Evolutionary conservation across 1,140 invertebrate genomes (phyloP).

Genomic region (Nomia melanderi): DNA sequence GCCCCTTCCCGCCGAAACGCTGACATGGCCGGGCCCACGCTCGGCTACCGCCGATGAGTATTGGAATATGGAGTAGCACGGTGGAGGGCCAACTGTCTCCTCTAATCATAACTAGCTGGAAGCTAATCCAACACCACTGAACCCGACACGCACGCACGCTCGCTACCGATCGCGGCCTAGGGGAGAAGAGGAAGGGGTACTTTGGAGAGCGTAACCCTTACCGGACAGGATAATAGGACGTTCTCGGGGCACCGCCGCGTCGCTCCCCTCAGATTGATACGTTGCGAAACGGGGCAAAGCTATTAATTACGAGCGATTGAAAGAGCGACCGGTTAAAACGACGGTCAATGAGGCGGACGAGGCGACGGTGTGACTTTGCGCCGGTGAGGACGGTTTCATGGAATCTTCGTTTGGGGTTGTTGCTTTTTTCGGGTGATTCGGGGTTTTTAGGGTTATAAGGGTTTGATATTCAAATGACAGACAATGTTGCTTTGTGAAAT

Average conservation of each 20-base stretch:
- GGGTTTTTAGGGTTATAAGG: no score
- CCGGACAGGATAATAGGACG: slow-evolving; percentile 3
- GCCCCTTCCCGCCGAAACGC: slow-evolving; percentile 51
- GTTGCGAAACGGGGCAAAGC: background rate
- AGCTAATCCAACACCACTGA: slow-evolving; percentile 68
- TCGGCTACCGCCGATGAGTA: slow-evolving; percentile 47
- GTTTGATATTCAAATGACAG: no score
- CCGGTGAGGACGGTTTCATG: no score
- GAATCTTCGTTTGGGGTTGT: no score
- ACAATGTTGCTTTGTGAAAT: no score
- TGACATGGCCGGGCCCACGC: slow-evolving; percentile 11
- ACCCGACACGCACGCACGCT: slow-evolving; percentile 42
- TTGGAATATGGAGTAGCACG: slow-evolving; percentile 63
- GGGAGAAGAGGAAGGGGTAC: background rate
- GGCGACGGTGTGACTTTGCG: background rate
- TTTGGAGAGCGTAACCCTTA: slow-evolving; percentile 31
- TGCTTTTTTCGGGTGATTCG: no score
- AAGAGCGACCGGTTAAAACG: slow-evolving; percentile 22
- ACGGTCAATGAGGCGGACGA: slow-evolving; percentile 1
- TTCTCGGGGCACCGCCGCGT: background rate
- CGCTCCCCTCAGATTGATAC: slow-evolving; percentile 12
- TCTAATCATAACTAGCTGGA: slow-evolving; percentile 77
- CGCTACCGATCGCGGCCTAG: no score
- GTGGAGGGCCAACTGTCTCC: slow-evolving; percentile 76
- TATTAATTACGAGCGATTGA: slow-evolving; percentile 48